phyloP scores from a whole-genome alignment of 2,888 invertebrate genomes.

The Rhamphomyia laevipes region DNA sequence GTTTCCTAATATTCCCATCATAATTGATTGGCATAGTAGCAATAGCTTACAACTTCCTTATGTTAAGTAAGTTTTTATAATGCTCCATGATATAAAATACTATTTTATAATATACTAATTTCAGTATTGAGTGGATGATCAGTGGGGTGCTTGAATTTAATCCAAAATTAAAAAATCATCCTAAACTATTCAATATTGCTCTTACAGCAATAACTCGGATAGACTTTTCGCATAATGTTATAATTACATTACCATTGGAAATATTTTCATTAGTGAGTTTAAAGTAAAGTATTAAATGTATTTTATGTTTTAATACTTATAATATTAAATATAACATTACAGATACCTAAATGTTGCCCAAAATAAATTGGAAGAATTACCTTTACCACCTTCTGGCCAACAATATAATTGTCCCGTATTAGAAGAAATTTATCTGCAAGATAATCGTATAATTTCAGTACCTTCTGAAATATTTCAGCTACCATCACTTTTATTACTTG shows the following conservation, averaged over 20 bases:
- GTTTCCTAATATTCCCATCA: conserved; percentile 73
- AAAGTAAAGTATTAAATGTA: conserved; percentile 35
- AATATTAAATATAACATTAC: conserved; percentile 3
- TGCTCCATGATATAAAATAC: neutral
- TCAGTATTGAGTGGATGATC: conserved; percentile 65
- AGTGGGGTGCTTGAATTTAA: conserved; percentile 78
- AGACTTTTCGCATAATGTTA: conserved; percentile 82
- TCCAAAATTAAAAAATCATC: conserved; percentile 61
- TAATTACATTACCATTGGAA: conserved; percentile 65
- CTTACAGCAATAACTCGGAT: conserved; percentile 87
- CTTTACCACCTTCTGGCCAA: conserved; percentile 35
- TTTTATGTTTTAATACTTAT: neutral
- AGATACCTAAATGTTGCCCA: conserved; percentile 76
- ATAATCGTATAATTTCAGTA: conserved; percentile 73
- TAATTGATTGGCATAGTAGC: conserved; percentile 84
- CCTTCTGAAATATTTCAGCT: conserved; percentile 74
- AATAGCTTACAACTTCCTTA: conserved; percentile 56
- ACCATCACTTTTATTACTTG: conserved; percentile 65
- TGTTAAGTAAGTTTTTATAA: conserved; percentile 41
- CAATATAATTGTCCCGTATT: conserved; percentile 62
- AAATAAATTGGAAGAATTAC: conserved; percentile 72
- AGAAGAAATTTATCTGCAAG: conserved; percentile 85
- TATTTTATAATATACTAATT: conserved; percentile 1
- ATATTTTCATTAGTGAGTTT: conserved; percentile 77
- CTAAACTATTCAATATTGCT: conserved; percentile 52